Conservation (phyloP, 1,140 invertebrate genomes). For the Trialeurodes vaporariorum region DNA sequence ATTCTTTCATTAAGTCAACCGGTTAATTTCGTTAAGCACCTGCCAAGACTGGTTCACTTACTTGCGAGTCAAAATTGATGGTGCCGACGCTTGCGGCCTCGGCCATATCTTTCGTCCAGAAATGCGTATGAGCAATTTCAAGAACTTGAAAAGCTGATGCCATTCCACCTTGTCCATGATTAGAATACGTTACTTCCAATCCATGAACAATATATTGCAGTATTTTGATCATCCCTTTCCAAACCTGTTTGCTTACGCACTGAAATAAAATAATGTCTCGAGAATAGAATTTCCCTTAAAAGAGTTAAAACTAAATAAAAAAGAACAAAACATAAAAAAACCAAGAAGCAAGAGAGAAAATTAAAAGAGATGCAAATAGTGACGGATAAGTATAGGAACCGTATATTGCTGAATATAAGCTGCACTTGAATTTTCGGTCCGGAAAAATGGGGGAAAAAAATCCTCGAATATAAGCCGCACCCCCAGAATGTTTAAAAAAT, state of each 20-base stretch:
- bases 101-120: slow-evolving; percentile 79
- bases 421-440: no score
- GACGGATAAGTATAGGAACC: not conserved
- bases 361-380: slow-evolving; percentile 5
- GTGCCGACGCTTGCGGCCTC: slow-evolving; percentile 35
- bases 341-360: not conserved
- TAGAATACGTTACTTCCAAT: slow-evolving; percentile 81
- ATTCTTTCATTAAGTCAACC: no score
- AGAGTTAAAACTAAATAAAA: no score
- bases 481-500: no score
- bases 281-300: no score
- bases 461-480: no score
- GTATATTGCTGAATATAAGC: no score
- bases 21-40: no score
- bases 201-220: slow-evolving; percentile 80
- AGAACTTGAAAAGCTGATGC: slow-evolving; percentile 92
- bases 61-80: slow-evolving; percentile 39
- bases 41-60: slow-evolving; percentile 22
- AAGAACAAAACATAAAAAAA: no score
- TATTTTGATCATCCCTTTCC: slow-evolving; percentile 94
- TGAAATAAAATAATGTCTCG: slow-evolving; percentile 36
- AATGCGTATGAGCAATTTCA: slow-evolving; percentile 97
- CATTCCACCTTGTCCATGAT: slow-evolving; percentile 92
- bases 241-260: slow-evolving; percentile 78
- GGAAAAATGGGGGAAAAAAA: no score